Evolutionary conservation across 2,113 vertebrate species (phyloP).

Genomic region (Actenoides lindsayi): DNA sequence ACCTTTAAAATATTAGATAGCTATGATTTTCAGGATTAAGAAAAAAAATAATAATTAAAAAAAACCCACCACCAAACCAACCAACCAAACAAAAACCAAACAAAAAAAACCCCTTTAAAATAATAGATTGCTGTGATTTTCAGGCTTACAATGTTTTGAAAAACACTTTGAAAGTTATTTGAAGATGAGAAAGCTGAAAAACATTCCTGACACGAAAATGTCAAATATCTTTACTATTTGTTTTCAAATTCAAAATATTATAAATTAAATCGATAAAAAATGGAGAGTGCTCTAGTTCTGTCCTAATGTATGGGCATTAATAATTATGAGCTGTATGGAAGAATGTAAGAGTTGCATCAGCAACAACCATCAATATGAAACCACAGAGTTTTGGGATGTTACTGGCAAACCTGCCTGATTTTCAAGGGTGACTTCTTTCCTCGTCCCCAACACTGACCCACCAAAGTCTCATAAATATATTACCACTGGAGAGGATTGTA

Average conservation of each 20-base stretch:
- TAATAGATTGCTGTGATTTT: background rate
- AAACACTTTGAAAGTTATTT: background rate
- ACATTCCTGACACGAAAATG: background rate
- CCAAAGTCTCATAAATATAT: background rate
- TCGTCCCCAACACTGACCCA: background rate
- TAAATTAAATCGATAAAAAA: fast-evolving
- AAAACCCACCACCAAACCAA: too few relatives aligned
- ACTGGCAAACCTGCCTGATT: background rate
- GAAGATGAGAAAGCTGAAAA: background rate
- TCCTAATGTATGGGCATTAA: background rate
- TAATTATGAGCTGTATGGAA: background rate
- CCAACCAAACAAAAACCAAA: too few relatives aligned
- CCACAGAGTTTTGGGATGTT: background rate
- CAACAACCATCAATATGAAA: background rate
- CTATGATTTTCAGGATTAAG: background rate
- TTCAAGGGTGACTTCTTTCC: background rate
- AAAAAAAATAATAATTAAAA: background rate
- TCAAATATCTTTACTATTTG: background rate
- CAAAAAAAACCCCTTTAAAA: background rate
- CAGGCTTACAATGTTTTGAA: background rate
- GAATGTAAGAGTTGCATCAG: background rate
- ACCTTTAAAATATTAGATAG: background rate
- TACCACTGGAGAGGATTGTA: background rate
- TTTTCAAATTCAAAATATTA: background rate
- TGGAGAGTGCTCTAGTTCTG: background rate